Conservation (phyloP, 2,797 vertebrate species). For the Moxostoma hubbsi region DNA sequence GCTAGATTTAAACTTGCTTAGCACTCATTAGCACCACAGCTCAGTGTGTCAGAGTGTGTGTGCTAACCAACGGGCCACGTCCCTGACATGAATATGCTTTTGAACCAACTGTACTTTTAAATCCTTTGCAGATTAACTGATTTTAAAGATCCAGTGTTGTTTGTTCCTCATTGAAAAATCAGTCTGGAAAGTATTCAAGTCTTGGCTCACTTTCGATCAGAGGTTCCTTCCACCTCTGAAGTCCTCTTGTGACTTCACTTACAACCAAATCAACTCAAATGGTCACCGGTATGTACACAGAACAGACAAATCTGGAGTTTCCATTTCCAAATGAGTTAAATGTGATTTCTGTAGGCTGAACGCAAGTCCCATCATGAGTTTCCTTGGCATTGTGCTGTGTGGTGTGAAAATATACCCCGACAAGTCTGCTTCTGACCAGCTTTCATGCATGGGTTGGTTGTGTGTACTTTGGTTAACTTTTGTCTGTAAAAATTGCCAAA, state of each 20-base stretch:
- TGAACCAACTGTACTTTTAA: no score
- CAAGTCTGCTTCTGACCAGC: conserved; percentile 46
- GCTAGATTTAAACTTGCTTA: no score
- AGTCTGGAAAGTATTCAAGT: background rate
- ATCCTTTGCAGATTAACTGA: no score
- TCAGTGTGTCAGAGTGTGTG: no score
- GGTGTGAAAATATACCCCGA: conserved; percentile 28
- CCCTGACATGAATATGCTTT: no score
- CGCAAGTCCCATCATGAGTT: background rate
- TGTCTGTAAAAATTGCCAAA: background rate
- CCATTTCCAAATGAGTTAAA: conserved; percentile 31
- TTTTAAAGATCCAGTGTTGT: no score
- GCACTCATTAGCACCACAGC: no score
- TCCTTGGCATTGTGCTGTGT: conserved; percentile 6
- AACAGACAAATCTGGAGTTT: conserved; percentile 46
- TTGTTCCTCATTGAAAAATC: no score
- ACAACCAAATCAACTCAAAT: conserved; percentile 45
- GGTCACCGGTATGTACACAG: conserved; percentile 1
- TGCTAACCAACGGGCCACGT: no score
- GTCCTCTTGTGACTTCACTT: conserved; percentile 34
- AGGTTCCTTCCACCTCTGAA: conserved; percentile 12
- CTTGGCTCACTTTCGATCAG: conserved; percentile 49
- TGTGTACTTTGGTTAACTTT: conserved; percentile 12
- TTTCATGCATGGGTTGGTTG: conserved; percentile 27
- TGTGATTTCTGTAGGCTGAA: conserved; percentile 24